phyloP scores from a whole-genome alignment of 2,113 vertebrate genomes.

The Bos indicus region DNA sequence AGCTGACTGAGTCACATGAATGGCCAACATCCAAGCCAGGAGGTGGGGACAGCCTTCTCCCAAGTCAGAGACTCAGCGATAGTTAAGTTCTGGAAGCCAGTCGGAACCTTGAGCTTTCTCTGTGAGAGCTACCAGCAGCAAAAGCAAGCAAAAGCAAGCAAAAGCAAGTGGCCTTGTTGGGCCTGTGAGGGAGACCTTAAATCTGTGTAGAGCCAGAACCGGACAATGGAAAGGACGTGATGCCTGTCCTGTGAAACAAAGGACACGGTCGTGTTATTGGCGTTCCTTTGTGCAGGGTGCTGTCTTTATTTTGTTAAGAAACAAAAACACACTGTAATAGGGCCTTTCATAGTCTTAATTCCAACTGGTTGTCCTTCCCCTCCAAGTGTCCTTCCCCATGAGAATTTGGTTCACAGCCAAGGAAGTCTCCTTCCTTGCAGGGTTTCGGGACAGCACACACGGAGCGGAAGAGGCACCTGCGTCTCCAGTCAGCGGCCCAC shows the following conservation, averaged over 20 bases:
- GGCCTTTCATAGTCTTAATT: neutral
- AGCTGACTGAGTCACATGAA: neutral
- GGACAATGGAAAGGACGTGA: neutral
- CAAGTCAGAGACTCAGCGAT: neutral
- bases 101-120: neutral
- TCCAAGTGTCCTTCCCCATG: neutral
- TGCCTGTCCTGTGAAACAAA: neutral
- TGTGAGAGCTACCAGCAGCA: neutral
- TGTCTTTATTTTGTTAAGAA: neutral
- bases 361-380: neutral
- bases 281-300: neutral
- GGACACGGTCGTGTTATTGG: accelerated
- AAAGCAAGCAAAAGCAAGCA: neutral
- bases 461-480: neutral
- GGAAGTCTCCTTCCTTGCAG: neutral
- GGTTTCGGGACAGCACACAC: neutral
- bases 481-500: neutral
- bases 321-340: neutral
- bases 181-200: neutral
- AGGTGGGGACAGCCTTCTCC: neutral
- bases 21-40: neutral
- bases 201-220: neutral
- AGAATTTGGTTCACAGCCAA: neutral
- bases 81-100: neutral
- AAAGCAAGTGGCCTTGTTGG: neutral